Conservation (phyloP, 1,140 invertebrate genomes). For the Orussus abietinus region DNA sequence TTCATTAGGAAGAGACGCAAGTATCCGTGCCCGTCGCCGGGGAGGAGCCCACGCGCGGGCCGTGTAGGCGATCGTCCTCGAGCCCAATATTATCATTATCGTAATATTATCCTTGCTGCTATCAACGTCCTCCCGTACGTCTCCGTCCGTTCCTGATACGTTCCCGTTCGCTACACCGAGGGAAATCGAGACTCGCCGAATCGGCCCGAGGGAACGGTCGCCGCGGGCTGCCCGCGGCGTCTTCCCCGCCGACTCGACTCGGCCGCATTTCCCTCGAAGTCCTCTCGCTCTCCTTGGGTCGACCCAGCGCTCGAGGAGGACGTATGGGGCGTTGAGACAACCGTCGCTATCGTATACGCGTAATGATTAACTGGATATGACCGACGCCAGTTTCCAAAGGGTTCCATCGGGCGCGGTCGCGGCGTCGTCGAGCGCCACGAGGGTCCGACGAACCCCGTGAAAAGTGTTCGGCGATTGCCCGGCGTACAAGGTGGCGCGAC, state of each 20-base stretch:
- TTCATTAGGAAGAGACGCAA: conserved; percentile 5
- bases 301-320: too few species aligned
- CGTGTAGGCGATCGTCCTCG: conserved; percentile 45
- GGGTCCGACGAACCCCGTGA: conserved; percentile 47
- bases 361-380: neutral
- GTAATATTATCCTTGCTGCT: conserved; percentile 9
- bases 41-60: conserved; percentile 17
- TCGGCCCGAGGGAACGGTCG: too few species aligned
- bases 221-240: too few species aligned
- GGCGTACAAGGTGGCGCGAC: conserved; percentile 31
- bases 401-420: conserved; percentile 26
- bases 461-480: conserved; percentile 39
- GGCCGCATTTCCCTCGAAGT: too few species aligned
- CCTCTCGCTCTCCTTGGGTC: too few species aligned
- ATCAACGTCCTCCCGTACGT: conserved; percentile 19
- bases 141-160: conserved; percentile 15
- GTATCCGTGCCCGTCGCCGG: conserved; percentile 2
- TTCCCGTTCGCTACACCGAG: too few species aligned
- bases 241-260: too few species aligned
- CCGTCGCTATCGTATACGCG: too few species aligned
- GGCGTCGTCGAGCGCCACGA: neutral
- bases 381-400: conserved; percentile 50
- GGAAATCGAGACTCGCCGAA: too few species aligned
- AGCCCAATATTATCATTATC: conserved; percentile 48
- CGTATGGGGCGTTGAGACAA: too few species aligned